Evolutionary conservation across 2,888 invertebrate species (phyloP).

Genomic region (Parnassius mnemosyne): DNA sequence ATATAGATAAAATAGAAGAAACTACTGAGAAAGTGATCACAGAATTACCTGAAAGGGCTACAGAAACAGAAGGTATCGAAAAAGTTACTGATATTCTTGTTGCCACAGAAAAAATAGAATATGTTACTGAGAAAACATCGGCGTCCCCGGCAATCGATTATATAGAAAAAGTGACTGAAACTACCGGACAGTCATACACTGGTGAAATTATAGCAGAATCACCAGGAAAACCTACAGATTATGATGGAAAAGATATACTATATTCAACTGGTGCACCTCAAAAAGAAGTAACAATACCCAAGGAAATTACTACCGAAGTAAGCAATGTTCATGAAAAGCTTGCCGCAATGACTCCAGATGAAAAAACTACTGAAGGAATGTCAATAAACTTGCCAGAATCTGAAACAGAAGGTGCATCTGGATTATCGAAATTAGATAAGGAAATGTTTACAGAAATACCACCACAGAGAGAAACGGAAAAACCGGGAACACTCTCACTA

Average conservation of each 20-base stretch:
- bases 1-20: constrained; percentile 11
- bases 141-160: constrained; percentile 24
- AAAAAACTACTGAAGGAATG: constrained; percentile 4
- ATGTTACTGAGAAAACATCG: constrained; percentile 2
- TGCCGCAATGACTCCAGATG: neutral
- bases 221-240: constrained; percentile 1
- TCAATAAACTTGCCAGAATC: neutral
- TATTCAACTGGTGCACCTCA: constrained; percentile 1
- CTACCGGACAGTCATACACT: neutral
- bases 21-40: constrained; percentile 24
- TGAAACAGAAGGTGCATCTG: constrained; percentile 6
- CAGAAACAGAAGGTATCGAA: constrained; percentile 25
- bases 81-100: constrained; percentile 24
- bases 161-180: constrained; percentile 24
- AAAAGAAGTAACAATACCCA: constrained; percentile 5
- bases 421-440: neutral
- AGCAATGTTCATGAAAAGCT: constrained; percentile 12
- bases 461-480: neutral
- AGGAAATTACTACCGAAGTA: constrained; percentile 9
- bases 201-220: constrained; percentile 6
- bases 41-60: constrained; percentile 25
- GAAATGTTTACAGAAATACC: neutral
- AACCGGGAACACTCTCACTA: neutral
- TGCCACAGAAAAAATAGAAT: constrained; percentile 5
- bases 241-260: neutral